Base-by-base conservation (phyloP, 1,140 invertebrate species). In the Bombus superbus region DNA sequence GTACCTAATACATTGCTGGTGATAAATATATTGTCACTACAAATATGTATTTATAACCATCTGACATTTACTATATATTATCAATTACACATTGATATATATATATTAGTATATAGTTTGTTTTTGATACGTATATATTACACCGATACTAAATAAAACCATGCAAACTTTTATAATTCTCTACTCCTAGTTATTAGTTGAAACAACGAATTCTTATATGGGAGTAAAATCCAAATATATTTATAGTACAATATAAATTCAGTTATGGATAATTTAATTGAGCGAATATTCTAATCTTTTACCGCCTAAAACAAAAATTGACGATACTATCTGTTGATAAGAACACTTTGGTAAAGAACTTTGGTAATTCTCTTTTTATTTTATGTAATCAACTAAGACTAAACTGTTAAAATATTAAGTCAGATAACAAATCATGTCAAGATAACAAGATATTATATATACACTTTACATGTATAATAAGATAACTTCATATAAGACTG, bases 311-410 rank as follows among this genome's bases (percentile, higher is more conserved):
- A 15, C 11, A 72, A 81, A 81, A 42, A 8, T 72, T 18, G 10
- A 38, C 66, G 28, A 81, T 72, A 15, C 10, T 28, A 72, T 81
- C 35, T 35, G 1, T 57, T 57, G 38, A 40, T 72, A 69, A 81
- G 47, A 81, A 81, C 79, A 72, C 68, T 81, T 81, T 72, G 44
- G 35, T 71, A 71, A 81, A 57, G 35, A 32, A 72, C 32, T 68
- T 25, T 62, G 59, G 28, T 62, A n/a, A 62, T 62, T 3, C 28
- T 62, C 28, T 53, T 28, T 71, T 38, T 47, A 22, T 32, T 40
- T 44, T 22, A 53, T 25, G 47, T 22, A 28, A 28, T 47, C 25
- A 44, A 79, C 38, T 47, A 35, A 68, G n/a, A 79, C 18, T 47
- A 44, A 68, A 59, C 25, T 8, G 22, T 68, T 35, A 28, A 62